These are phyloP conservation scores for Geothlypis trichas DNA, from an alignment of 2,113 vertebrate species.

Conservation along the genomic window DNA sequence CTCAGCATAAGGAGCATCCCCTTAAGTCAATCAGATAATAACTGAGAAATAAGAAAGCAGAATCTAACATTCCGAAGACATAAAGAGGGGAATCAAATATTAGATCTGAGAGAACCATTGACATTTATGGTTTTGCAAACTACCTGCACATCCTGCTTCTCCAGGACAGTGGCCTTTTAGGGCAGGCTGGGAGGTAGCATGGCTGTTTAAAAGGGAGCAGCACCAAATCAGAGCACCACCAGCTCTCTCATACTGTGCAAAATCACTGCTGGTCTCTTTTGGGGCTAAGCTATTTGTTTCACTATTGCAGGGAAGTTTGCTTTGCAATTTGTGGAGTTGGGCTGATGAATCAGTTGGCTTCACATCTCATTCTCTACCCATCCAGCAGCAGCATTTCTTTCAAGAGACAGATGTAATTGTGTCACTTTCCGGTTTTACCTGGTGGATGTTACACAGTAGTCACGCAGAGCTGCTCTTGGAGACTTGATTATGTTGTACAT, in stretches of 20 bases:
- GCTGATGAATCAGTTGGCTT: neutral
- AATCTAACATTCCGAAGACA: neutral
- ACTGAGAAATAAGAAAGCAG: neutral
- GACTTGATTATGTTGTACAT: neutral
- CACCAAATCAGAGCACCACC: neutral
- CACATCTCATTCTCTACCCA: neutral
- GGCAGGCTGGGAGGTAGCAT: neutral
- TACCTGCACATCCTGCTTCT: neutral
- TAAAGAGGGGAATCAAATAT: neutral
- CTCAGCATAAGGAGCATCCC: neutral
- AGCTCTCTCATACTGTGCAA: neutral
- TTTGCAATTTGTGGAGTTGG: neutral
- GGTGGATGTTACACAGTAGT: neutral
- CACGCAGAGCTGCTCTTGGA: neutral
- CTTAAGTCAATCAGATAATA: neutral
- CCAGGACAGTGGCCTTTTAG: neutral
- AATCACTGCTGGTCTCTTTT: neutral
- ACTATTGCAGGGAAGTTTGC: neutral
- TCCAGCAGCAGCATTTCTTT: neutral
- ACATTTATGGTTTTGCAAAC: neutral
- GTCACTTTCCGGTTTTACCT: neutral
- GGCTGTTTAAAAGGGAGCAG: neutral
- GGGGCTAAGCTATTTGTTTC: neutral
- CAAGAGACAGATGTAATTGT: neutral
- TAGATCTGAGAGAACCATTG: neutral